phyloP scores from a whole-genome alignment of 37 sponge, comb jelly and placozoan genomes.

The Beroe forskalii region DNA sequence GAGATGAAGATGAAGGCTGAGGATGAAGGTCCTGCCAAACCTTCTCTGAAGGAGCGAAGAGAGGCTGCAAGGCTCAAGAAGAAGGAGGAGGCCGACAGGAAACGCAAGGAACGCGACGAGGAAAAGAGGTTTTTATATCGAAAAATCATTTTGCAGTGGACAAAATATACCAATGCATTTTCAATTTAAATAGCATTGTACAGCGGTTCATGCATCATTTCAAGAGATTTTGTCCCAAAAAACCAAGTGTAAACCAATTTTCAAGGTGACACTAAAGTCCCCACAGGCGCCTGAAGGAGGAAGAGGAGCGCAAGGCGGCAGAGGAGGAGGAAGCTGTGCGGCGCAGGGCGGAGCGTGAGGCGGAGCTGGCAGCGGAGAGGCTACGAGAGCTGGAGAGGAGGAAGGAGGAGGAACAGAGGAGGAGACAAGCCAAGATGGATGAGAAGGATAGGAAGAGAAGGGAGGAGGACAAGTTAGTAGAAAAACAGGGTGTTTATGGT shows the following conservation, averaged over 20 bases:
- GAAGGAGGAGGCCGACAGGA: conserved; percentile 38
- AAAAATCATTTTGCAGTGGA: no score
- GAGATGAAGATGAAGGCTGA: conserved; percentile 50
- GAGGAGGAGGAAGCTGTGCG: conserved; percentile 29
- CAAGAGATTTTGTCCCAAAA: no score
- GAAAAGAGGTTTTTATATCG: conserved; percentile 41
- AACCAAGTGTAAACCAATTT: not conserved
- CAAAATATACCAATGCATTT: no score
- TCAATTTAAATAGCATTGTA: no score
- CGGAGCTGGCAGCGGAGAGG: conserved; percentile 50
- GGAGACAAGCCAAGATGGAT: conserved; percentile 25
- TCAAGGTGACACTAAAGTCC: not conserved
- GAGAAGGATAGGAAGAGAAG: conserved; percentile 15
- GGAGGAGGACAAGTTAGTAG: conserved; percentile 52
- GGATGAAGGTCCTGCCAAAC: not conserved
- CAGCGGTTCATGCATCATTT: no score
- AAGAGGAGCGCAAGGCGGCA: not conserved
- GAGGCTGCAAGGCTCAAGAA: conserved; percentile 37
- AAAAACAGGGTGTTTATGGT: no score
- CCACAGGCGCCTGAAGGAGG: conserved; percentile 34
- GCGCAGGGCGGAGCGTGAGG: conserved; percentile 53
- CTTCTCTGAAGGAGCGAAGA: conserved; percentile 39
- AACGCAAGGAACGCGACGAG: conserved; percentile 16
- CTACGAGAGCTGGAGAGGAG: conserved; percentile 16
- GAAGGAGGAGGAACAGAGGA: conserved; percentile 35